Conservation (phyloP, 2,888 invertebrate genomes). For the Leucoma salicis region DNA sequence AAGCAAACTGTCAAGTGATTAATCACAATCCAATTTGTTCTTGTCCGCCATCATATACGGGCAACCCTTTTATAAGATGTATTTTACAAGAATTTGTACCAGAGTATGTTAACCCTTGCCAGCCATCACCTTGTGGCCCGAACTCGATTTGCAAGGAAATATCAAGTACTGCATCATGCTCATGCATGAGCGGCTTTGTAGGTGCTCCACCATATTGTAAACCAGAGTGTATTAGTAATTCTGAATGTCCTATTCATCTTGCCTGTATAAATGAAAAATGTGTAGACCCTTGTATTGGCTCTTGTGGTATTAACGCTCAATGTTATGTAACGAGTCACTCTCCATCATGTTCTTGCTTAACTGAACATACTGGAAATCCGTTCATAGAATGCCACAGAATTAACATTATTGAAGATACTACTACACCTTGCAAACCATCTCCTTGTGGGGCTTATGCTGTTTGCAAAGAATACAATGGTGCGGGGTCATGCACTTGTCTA, state of each 20-base stretch:
- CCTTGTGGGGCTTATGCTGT: slow-evolving; percentile 86
- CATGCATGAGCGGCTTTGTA: slow-evolving; percentile 85
- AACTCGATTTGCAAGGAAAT: slow-evolving; percentile 87
- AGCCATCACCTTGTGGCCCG: slow-evolving; percentile 91
- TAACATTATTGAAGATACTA: slow-evolving; percentile 59
- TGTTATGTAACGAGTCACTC: slow-evolving; percentile 90
- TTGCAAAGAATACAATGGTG: slow-evolving; percentile 83
- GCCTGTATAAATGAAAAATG: slow-evolving; percentile 91
- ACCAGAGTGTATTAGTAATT: slow-evolving; percentile 90
- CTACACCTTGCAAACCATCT: slow-evolving; percentile 83
- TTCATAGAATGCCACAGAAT: slow-evolving; percentile 84
- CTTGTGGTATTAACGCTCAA: slow-evolving; percentile 87
- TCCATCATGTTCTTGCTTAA: slow-evolving; percentile 85
- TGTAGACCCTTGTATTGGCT: slow-evolving; percentile 86
- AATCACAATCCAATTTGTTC: slow-evolving; percentile 92
- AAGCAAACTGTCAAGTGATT: slow-evolving; percentile 88
- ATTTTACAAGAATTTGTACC: slow-evolving; percentile 71
- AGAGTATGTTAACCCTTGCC: slow-evolving; percentile 84
- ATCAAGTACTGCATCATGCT: slow-evolving; percentile 87
- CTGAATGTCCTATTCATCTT: slow-evolving; percentile 85
- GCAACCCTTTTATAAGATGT: slow-evolving; percentile 90
- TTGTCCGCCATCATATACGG: slow-evolving; percentile 85
- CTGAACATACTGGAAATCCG: slow-evolving; percentile 88
- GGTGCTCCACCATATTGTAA: slow-evolving; percentile 89
- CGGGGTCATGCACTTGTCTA: slow-evolving; percentile 86